Evolutionary conservation across 2,797 vertebrate genomes (phyloP).

Genomic region (Xyrichtys novacula): DNA sequence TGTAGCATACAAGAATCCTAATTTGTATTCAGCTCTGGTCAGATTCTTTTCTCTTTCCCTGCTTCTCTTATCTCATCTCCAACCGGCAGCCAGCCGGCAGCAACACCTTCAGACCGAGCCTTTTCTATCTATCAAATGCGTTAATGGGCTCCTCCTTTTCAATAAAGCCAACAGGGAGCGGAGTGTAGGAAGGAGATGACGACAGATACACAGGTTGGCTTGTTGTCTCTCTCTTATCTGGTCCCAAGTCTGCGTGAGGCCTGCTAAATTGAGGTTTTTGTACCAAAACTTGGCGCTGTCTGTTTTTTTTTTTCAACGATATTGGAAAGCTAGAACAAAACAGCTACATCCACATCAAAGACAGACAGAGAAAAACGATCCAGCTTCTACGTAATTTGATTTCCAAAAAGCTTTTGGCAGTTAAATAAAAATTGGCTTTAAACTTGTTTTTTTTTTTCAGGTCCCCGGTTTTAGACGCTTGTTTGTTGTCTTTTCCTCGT

Average conservation of each 20-base stretch:
- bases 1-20: slow-evolving; percentile 53
- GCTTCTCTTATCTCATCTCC: slow-evolving; percentile 75
- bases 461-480: slow-evolving; percentile 16
- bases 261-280: slow-evolving; percentile 44
- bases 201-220: slow-evolving; percentile 60
- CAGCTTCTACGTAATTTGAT: slow-evolving; percentile 26
- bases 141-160: slow-evolving; percentile 76
- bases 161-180: slow-evolving; percentile 65
- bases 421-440: slow-evolving; percentile 24
- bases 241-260: slow-evolving; percentile 38
- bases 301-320: slow-evolving; percentile 36
- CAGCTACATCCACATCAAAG: slow-evolving; percentile 36
- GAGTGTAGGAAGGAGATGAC: slow-evolving; percentile 59
- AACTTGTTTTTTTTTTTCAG: slow-evolving; percentile 14
- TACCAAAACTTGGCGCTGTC: slow-evolving; percentile 27
- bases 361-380: slow-evolving; percentile 8
- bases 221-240: slow-evolving; percentile 59
- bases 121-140: slow-evolving; percentile 65
- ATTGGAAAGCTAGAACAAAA: slow-evolving; percentile 37
- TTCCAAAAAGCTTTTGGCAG: slow-evolving; percentile 18
- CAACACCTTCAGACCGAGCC: slow-evolving; percentile 64
- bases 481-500: slow-evolving; percentile 16
- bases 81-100: slow-evolving; percentile 56
- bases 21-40: slow-evolving; percentile 69
- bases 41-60: slow-evolving; percentile 54